These are phyloP conservation scores for Gastrophysa polygoni DNA, from an alignment of 2,888 invertebrate genomes.

Conservation along the genomic window DNA sequence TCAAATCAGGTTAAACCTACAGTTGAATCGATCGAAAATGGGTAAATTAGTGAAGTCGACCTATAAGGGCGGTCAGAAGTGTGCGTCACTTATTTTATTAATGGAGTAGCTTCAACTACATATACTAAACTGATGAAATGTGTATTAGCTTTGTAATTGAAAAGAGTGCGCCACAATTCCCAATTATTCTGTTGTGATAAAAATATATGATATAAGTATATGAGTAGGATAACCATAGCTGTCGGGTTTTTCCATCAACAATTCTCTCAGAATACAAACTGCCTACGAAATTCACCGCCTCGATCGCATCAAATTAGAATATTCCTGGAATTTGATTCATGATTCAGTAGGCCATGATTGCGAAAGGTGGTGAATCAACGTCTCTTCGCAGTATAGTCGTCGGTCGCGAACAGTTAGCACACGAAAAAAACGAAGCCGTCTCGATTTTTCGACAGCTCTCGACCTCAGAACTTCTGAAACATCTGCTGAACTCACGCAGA, in stretches of 20 bases:
- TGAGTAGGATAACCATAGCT: too few species aligned
- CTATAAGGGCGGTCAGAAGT: too few species aligned
- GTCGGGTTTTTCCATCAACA: conserved; percentile 30
- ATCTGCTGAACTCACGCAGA: conserved; percentile 40
- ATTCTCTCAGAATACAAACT: conserved; percentile 22
- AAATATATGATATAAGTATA: too few species aligned
- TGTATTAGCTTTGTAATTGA: too few species aligned
- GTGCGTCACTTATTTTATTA: too few species aligned
- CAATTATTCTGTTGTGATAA: too few species aligned
- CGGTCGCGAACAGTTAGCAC: conserved; percentile 18
- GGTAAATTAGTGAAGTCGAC: too few species aligned
- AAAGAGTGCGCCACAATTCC: too few species aligned
- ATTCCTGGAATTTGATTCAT: conserved; percentile 45
- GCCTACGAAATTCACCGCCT: conserved; percentile 26
- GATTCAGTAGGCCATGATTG: conserved; percentile 49
- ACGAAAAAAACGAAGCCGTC: conserved; percentile 8
- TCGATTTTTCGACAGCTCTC: conserved; percentile 41
- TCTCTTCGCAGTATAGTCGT: conserved; percentile 33
- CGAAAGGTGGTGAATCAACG: conserved; percentile 46
- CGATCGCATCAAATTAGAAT: conserved; percentile 40
- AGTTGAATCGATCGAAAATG: too few species aligned
- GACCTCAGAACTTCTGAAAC: conserved; percentile 46
- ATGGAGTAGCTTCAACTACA: too few species aligned
- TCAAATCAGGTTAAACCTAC: too few species aligned
- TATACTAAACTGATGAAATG: too few species aligned